These are phyloP conservation scores for Tenualosa ilisha DNA, from an alignment of 2,797 vertebrate genomes.

Conservation along the genomic window DNA sequence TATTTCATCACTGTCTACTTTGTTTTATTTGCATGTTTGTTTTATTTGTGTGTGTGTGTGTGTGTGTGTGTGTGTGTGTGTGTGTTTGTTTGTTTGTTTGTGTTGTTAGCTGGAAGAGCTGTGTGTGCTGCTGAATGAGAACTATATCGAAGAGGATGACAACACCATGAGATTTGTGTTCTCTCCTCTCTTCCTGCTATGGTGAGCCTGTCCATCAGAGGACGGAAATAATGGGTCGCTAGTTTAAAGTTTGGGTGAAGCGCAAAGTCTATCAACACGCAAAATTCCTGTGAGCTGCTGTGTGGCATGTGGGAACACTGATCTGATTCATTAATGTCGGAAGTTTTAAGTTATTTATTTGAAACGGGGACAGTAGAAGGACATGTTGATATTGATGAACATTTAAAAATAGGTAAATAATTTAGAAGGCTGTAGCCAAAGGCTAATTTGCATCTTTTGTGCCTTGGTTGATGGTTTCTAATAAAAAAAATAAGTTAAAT, in stretches of 20 bases:
- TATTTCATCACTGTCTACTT: too few species aligned
- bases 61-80: background rate
- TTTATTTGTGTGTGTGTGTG: background rate
- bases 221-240: background rate
- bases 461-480: too few species aligned
- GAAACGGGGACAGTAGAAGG: too few species aligned
- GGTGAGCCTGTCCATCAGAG: constrained; percentile 73
- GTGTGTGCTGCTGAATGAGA: constrained; percentile 62
- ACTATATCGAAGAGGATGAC: constrained; percentile 68
- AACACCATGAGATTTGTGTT: constrained; percentile 80
- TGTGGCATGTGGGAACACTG: background rate
- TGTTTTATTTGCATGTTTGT: too few species aligned
- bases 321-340: background rate
- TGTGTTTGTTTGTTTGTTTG: background rate
- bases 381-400: too few species aligned
- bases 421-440: too few species aligned
- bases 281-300: background rate
- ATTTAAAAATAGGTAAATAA: too few species aligned
- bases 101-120: constrained; percentile 62
- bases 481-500: too few species aligned
- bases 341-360: too few species aligned
- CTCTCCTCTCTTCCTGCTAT: constrained; percentile 86
- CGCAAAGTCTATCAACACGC: background rate
- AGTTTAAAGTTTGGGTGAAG: background rate
- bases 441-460: too few species aligned